phyloP scores from a whole-genome alignment of 1,140 invertebrate species.

The Micrasema longulum region DNA sequence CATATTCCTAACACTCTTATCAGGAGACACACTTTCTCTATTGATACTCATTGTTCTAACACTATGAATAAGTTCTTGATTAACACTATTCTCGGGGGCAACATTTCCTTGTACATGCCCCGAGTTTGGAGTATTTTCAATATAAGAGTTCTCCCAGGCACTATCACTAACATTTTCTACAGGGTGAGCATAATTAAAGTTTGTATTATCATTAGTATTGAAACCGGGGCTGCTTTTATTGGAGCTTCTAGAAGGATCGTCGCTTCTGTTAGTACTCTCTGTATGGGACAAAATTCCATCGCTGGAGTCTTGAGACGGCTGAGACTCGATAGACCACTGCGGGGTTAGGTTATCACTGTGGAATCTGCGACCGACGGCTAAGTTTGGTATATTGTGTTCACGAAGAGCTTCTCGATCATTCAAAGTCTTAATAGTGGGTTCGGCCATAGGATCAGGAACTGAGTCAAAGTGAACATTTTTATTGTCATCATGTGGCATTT shows the following conservation, averaged over 20 bases:
- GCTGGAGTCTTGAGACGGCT: constrained; percentile 72
- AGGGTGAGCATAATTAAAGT: constrained; percentile 56
- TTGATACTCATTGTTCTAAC: constrained; percentile 43
- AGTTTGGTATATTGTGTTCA: constrained; percentile 60
- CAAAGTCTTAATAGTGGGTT: constrained; percentile 57
- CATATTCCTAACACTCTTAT: constrained; percentile 36
- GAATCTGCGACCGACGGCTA: constrained; percentile 62
- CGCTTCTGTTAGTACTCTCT: constrained; percentile 70
- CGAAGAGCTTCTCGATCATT: constrained; percentile 62
- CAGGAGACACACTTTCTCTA: constrained; percentile 46
- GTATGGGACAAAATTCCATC: constrained; percentile 68
- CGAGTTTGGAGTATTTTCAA: constrained; percentile 28
- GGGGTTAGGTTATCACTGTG: constrained; percentile 67
- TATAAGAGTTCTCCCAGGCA: constrained; percentile 14
- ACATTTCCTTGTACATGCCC: constrained; percentile 7
- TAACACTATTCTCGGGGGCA: constrained; percentile 28
- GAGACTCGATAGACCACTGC: constrained; percentile 73
- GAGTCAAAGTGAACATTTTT: constrained; percentile 25
- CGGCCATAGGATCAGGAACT: constrained; percentile 6
- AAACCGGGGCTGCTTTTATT: constrained; percentile 63
- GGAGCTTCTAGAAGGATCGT: constrained; percentile 70
- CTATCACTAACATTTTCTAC: constrained; percentile 38
- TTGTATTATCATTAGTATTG: constrained; percentile 61
- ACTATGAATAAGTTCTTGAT: constrained; percentile 44
- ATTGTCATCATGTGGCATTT: constrained; percentile 23